Evolutionary conservation across 2,113 vertebrate species (phyloP).

Genomic region (Pygoscelis adeliae): DNA sequence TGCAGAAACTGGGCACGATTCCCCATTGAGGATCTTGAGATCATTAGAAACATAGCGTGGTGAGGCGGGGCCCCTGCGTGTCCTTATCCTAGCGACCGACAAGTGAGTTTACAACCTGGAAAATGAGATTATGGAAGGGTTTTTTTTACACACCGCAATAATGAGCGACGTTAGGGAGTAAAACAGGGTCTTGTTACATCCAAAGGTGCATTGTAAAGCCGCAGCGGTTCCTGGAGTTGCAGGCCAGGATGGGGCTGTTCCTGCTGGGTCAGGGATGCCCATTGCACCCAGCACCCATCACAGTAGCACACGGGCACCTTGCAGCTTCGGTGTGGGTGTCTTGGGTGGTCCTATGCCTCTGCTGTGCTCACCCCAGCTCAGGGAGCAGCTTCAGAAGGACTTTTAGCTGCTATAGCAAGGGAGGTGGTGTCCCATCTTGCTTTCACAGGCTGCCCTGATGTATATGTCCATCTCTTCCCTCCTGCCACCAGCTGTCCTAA

Average conservation of each 20-base stretch:
- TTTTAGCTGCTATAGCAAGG: neutral
- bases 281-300: accelerated
- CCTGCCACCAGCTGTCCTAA: neutral
- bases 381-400: neutral
- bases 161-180: neutral
- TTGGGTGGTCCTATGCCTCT: neutral
- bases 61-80: neutral
- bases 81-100: neutral
- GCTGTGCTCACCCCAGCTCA: neutral
- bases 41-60: neutral
- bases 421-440: neutral
- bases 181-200: neutral
- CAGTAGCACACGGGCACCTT: neutral
- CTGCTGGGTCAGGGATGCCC: accelerated
- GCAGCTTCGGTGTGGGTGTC: neutral
- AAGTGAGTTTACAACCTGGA: conserved; percentile 20
- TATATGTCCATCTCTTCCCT: accelerated
- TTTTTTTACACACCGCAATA: neutral
- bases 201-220: neutral
- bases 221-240: neutral
- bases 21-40: conserved; percentile 22
- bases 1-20: conserved; percentile 66
- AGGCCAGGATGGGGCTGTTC: neutral
- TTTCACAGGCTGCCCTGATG: neutral
- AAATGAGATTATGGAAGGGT: neutral